phyloP scores from a whole-genome alignment of 2,113 vertebrate species.

The Neotragus pygmaeus region DNA sequence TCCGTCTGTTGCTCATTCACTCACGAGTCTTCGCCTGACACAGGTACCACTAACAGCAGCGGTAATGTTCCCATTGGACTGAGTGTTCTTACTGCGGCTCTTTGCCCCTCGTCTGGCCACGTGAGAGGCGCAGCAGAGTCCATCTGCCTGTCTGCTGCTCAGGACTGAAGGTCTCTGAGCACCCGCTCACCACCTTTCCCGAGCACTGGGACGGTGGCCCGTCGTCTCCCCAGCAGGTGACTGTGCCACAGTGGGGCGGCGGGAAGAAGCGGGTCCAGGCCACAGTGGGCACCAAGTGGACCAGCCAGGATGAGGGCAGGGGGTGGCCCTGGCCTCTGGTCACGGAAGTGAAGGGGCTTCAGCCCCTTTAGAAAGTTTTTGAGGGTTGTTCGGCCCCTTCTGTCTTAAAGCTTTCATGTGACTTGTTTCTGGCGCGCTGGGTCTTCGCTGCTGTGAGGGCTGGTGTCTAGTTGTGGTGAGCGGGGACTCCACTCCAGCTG shows the following conservation, averaged over 20 bases:
- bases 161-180: not conserved
- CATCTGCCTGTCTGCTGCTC: not conserved
- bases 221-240: not conserved
- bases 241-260: not conserved
- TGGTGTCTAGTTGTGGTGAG: rapidly evolving
- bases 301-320: not conserved
- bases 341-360: not conserved
- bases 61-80: not conserved
- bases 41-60: rapidly evolving
- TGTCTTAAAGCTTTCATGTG: not conserved
- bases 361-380: not conserved
- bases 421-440: not conserved
- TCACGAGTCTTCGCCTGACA: not conserved
- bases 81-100: not conserved
- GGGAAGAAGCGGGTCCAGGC: not conserved
- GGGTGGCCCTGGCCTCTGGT: not conserved
- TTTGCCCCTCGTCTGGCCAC: not conserved
- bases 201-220: not conserved
- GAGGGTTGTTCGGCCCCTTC: not conserved
- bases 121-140: not conserved
- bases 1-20: not conserved
- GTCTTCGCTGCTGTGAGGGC: not conserved
- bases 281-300: rapidly evolving
- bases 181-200: not conserved
- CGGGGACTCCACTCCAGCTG: not conserved